Percentiles rank a stretch among this genome's conserved stretches.
These are phyloP conservation scores for Pangasius djambal DNA, from an alignment of 2,797 vertebrate genomes.

Conservation along the genomic window DNA sequence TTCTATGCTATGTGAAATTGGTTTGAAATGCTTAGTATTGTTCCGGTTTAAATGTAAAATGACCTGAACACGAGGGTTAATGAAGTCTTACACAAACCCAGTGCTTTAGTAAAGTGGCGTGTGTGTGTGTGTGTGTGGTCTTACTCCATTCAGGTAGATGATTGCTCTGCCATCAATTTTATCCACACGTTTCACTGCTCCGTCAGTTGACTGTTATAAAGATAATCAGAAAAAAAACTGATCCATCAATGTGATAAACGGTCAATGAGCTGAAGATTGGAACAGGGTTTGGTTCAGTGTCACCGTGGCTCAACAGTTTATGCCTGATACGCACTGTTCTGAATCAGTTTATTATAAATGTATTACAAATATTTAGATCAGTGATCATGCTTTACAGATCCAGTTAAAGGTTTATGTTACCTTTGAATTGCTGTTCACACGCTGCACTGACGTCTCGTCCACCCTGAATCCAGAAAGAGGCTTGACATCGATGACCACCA, in stretches of 20 bases:
- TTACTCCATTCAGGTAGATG: constrained; percentile 75
- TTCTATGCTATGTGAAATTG: neutral
- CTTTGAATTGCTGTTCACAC: constrained; percentile 47
- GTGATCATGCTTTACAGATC: neutral
- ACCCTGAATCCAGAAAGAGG: constrained; percentile 73
- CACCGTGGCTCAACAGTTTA: neutral
- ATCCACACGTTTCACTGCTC: constrained; percentile 72
- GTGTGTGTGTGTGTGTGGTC: constrained; percentile 34
- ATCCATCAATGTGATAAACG: neutral
- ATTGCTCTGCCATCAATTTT: constrained; percentile 66
- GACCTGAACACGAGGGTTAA: too few species aligned
- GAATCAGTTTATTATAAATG: too few species aligned
- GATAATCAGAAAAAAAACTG: neutral
- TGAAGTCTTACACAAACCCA: too few species aligned
- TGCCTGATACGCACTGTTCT: neutral
- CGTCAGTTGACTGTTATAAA: constrained; percentile 57
- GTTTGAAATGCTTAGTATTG: neutral
- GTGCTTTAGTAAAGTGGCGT: neutral
- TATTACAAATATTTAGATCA: neutral
- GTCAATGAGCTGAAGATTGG: neutral
- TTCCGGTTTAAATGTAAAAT: too few species aligned
- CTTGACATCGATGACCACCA: constrained; percentile 76
- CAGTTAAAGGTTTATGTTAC: neutral
- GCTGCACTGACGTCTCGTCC: constrained; percentile 65
- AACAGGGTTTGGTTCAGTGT: neutral